Percentiles rank a stretch among this genome's conserved stretches.
phyloP scores from a whole-genome alignment of 2,797 vertebrate genomes.

The Carcharodon carcharias region DNA sequence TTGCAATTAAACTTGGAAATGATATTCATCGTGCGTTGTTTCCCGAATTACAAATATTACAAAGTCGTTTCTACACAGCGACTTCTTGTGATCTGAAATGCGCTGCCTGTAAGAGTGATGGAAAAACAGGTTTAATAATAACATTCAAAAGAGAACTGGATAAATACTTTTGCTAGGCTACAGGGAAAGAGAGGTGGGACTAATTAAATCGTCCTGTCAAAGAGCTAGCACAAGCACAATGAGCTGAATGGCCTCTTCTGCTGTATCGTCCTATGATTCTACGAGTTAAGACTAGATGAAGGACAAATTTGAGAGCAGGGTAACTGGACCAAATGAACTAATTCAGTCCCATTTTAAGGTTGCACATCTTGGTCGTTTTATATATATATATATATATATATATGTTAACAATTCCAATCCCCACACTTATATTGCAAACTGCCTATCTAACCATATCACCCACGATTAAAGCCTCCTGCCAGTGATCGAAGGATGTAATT shows the following conservation, averaged over 20 bases:
- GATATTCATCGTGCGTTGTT: neutral
- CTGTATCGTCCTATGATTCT: neutral
- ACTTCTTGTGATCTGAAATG: neutral
- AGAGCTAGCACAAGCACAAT: neutral
- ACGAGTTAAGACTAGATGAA: neutral
- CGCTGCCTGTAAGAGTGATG: neutral
- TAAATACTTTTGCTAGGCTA: neutral
- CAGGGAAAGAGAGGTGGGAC: neutral
- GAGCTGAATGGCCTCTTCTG: neutral
- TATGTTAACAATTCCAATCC: neutral
- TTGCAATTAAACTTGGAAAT: neutral
- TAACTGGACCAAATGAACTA: slow-evolving; percentile 42
- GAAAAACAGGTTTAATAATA: neutral
- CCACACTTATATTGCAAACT: neutral
- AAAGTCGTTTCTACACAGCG: slow-evolving; percentile 48
- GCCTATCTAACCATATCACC: neutral
- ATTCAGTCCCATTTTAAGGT: neutral
- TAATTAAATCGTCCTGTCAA: neutral
- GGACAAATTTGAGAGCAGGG: slow-evolving; percentile 39
- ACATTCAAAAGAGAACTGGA: neutral
- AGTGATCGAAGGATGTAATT: neutral
- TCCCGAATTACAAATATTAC: neutral
- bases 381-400: neutral
- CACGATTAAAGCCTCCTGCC: neutral
- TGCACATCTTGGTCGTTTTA: slow-evolving; percentile 40